Percentiles rank a stretch among this genome's conserved stretches.
phyloP scores from a whole-genome alignment of 2,113 vertebrate species.

The Rhizomys pruinosus region DNA sequence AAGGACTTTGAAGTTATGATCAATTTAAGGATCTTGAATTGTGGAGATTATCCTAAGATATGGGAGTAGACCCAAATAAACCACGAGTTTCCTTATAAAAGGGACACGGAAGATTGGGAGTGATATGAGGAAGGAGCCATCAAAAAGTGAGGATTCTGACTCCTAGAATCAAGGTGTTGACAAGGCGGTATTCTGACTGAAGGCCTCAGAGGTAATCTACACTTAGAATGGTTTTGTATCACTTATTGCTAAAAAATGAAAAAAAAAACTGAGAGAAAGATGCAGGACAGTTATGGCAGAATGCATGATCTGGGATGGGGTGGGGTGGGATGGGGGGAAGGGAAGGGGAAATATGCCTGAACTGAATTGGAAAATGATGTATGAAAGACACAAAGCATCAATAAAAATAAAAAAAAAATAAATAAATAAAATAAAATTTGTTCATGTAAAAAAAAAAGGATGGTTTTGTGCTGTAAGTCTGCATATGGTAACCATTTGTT shows the following conservation, averaged over 20 bases:
- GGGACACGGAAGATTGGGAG: not conserved
- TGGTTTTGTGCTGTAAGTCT: not conserved
- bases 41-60: not conserved
- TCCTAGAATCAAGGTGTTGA: not conserved
- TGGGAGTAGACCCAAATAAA: not conserved
- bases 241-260: no score
- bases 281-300: no score
- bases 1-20: not conserved
- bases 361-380: no score
- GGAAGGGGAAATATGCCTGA: no score
- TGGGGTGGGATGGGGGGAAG: no score
- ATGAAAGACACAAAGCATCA: no score
- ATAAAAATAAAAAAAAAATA: no score
- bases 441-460: no score
- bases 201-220: not conserved
- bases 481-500: not conserved
- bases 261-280: no score
- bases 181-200: not conserved
- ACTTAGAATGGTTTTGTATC: no score
- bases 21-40: not conserved
- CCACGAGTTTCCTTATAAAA: not conserved
- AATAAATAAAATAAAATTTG: no score
- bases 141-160: not conserved
- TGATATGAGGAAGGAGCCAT: not conserved
- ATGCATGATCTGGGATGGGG: no score